Evolutionary conservation across 2,888 invertebrate species (phyloP).

Genomic region (Synergus itoensis): DNA sequence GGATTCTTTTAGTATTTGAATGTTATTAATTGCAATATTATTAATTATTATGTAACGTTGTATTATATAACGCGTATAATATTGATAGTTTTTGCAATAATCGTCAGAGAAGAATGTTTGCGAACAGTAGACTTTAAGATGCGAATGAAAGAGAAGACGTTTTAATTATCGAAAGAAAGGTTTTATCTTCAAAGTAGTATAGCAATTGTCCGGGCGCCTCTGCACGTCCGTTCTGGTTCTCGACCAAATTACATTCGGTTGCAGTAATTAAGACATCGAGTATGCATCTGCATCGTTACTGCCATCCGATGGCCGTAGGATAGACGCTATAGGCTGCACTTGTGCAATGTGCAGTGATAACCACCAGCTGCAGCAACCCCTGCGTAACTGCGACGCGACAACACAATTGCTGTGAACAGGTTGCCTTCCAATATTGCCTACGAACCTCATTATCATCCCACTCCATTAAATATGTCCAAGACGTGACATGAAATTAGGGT

Average conservation of each 20-base stretch:
- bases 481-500: not conserved
- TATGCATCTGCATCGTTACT: constrained; percentile 56
- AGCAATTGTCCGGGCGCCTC: constrained; percentile 19
- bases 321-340: constrained; percentile 43
- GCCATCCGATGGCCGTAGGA: constrained; percentile 32
- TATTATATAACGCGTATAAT: too few species aligned
- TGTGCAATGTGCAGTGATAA: constrained; percentile 71
- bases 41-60: too few species aligned
- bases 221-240: constrained; percentile 30
- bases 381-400: constrained; percentile 62
- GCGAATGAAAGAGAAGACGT: not conserved
- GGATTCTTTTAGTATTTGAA: too few species aligned
- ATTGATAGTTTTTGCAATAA: too few species aligned
- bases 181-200: constrained; percentile 23
- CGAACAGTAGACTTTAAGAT: not conserved
- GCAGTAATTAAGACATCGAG: constrained; percentile 58
- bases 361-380: constrained; percentile 71
- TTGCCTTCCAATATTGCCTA: constrained; percentile 60
- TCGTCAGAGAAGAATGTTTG: too few species aligned
- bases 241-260: constrained; percentile 47
- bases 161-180: constrained; percentile 19
- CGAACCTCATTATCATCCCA: constrained; percentile 35
- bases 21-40: too few species aligned
- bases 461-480: not conserved
- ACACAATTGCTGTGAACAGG: constrained; percentile 64